Evolutionary conservation across 2,113 vertebrate species (phyloP), one percentile per base, ranked within the genome.

Genomic region (Cynocephalus volans): DNA sequence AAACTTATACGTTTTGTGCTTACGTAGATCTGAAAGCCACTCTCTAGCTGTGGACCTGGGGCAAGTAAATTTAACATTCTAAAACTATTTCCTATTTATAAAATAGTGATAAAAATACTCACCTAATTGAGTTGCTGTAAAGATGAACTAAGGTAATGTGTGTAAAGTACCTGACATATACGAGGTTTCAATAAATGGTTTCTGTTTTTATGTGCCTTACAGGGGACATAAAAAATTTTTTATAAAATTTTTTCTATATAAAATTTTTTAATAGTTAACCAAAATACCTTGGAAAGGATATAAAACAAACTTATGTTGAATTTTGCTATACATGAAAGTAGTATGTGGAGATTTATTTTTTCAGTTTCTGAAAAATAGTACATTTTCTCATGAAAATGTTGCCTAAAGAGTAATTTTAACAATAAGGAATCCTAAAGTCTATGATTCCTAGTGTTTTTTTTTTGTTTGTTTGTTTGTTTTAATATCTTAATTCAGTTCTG

Each of bases 371-470:
- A 92, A 95, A 91, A 86, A 31, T 69, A 93, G 19, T 82, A 67
- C 8, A 83, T 97, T 86, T 90, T 94, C 36, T 81, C 9, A 3
- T 90, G 56, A 86, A 95, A 96, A 73, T 31, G 93, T 31, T 94
- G 31, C 17, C 4, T 65, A 5, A 58, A 84, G 11, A 31, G 2
- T 93, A 52, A 77, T 94, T 92, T 81, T 92, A 87, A 7, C 36
- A 85, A 65, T 89, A 87, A 97, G 13, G 36, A 62, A 90, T 54
- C 18, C 9, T 77, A 48, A 24, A 41, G 14, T 95, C 9, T 93
- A 86, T 95, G 31, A 86, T 92, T 96, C 36, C 67, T 90, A 19
- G 5, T 83, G 48, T 88, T 62, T 90, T 1, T 82, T 64, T 52
- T 31, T 76, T 73, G 2, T 75, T 64, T 41, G 41, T 73, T 95